A percentile compares a stretch with the other conserved stretches of the same genome.
Conservation (phyloP, 2,113 vertebrate genomes). For the Pitta sordida region DNA sequence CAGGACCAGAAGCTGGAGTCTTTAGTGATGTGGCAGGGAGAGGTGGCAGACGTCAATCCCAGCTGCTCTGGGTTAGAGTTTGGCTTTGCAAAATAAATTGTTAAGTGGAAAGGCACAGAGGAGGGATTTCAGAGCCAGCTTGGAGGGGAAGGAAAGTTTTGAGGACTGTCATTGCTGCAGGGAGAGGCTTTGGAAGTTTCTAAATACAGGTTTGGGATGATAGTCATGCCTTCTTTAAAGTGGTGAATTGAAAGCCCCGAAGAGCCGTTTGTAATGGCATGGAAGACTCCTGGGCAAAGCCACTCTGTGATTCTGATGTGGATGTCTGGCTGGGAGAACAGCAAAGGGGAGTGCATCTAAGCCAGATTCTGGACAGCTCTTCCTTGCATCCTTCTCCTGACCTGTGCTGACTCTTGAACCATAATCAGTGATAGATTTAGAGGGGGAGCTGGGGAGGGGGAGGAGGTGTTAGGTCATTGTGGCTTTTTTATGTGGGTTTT, state of each 20-base stretch:
- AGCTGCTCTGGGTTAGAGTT: accelerated
- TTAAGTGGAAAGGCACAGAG: background rate
- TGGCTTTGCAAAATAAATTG: background rate
- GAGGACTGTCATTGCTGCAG: background rate
- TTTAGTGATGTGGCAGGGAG: background rate
- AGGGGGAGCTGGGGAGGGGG: too few species aligned
- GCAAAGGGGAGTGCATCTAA: background rate
- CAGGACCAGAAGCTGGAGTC: background rate
- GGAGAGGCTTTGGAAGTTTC: background rate
- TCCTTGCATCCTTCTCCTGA: background rate
- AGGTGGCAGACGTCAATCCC: background rate
- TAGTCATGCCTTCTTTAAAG: background rate
- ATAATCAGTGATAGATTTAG: background rate
- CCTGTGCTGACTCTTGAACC: background rate
- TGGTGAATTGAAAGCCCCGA: background rate
- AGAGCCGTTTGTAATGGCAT: background rate
- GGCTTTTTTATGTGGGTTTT: background rate
- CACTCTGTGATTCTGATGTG: background rate
- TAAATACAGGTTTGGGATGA: background rate
- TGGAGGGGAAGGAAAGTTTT: background rate
- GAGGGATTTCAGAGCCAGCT: background rate
- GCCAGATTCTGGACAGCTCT: accelerated
- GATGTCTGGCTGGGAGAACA: background rate
- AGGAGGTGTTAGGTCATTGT: background rate
- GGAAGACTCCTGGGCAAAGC: background rate